Evolutionary conservation across 2,797 vertebrate genomes (phyloP).

Genomic region (Leptoclinus maculatus): DNA sequence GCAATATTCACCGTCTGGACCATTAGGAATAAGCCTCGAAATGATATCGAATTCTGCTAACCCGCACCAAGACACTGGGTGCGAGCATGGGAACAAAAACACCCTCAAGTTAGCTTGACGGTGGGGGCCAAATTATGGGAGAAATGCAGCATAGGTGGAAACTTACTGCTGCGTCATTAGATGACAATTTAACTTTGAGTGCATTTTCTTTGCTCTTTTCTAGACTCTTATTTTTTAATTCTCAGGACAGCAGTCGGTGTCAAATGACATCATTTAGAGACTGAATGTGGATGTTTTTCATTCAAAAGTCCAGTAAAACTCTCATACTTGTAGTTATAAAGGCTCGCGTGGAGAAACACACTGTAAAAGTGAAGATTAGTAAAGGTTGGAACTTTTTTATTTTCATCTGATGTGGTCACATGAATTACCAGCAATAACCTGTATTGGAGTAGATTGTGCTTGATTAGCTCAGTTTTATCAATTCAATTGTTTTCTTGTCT

Average conservation of each 20-base stretch:
- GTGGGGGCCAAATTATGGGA: constrained; percentile 60
- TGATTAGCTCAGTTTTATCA: too few species aligned
- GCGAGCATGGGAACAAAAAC: constrained; percentile 72
- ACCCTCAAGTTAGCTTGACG: constrained; percentile 44
- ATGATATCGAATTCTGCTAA: constrained; percentile 80
- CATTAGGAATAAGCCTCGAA: constrained; percentile 79
- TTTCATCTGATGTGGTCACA: too few species aligned
- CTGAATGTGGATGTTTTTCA: constrained; percentile 19
- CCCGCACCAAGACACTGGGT: constrained; percentile 66
- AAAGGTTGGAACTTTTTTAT: neutral
- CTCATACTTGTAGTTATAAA: neutral
- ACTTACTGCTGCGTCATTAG: constrained; percentile 50
- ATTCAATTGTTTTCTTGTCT: too few species aligned
- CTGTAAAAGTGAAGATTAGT: constrained; percentile 7
- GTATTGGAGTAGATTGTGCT: too few species aligned
- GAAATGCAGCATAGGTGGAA: constrained; percentile 77
- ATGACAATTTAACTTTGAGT: constrained; percentile 50
- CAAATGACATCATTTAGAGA: constrained; percentile 15
- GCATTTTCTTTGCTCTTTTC: constrained; percentile 28
- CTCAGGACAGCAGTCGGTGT: constrained; percentile 21
- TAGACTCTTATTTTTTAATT: constrained; percentile 14
- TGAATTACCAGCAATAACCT: too few species aligned
- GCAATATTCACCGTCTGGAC: constrained; percentile 81
- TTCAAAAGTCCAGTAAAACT: constrained; percentile 22
- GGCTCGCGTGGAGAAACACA: too few species aligned